These are phyloP conservation scores for Poecilia velifera DNA, from an alignment of 2,797 vertebrate genomes.

Conservation along the genomic window DNA sequence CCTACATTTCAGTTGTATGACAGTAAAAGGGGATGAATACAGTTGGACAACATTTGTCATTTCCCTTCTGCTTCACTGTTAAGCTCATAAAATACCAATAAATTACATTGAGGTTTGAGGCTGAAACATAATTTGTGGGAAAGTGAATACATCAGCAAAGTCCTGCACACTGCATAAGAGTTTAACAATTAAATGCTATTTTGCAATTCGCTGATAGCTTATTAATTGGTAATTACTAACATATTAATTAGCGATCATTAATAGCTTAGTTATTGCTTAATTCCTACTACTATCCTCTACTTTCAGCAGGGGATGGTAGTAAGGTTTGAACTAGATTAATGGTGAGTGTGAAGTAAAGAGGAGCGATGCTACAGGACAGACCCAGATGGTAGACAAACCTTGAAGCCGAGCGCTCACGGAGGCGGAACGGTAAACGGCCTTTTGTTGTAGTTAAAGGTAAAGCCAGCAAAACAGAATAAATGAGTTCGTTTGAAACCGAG, in stretches of 20 bases:
- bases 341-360: slow-evolving; percentile 63
- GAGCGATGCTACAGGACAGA: slow-evolving; percentile 64
- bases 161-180: background rate
- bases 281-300: no score
- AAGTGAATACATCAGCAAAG: background rate
- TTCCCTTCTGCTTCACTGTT: background rate
- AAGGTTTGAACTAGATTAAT: slow-evolving; percentile 65
- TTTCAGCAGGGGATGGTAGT: slow-evolving; percentile 39
- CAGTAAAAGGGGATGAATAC: background rate
- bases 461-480: slow-evolving; percentile 73
- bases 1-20: background rate
- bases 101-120: background rate
- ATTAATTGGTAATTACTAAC: no score
- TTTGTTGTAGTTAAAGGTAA: slow-evolving; percentile 61
- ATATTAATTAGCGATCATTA: no score
- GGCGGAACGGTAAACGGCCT: slow-evolving; percentile 42
- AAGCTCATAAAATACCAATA: no score
- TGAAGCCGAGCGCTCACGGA: slow-evolving; percentile 51
- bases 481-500: slow-evolving; percentile 70
- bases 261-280: no score
- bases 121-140: background rate
- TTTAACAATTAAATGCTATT: slow-evolving; percentile 31
- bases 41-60: background rate
- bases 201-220: no score
- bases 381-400: slow-evolving; percentile 67